Evolutionary conservation across 2,113 vertebrate genomes (phyloP).

Genomic region (Hypocryptadius cinnamomeus): DNA sequence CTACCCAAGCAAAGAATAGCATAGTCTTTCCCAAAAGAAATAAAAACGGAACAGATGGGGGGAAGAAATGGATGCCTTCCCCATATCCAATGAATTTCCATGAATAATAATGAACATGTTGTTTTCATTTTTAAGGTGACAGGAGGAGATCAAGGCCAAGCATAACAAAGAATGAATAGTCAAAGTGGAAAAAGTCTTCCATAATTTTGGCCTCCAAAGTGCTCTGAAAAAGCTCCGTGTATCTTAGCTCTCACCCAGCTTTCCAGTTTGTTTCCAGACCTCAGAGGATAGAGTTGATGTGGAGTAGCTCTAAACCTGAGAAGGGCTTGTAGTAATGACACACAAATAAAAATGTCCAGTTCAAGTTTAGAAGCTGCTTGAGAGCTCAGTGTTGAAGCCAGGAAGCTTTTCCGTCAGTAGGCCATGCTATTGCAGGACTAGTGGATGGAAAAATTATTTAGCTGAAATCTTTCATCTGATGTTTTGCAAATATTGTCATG

Average conservation of each 20-base stretch:
- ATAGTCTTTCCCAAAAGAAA: slow-evolving; percentile 17
- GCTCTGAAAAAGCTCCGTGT: neutral
- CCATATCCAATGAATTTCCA: neutral
- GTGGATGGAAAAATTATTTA: neutral
- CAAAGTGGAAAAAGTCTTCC: slow-evolving; percentile 46
- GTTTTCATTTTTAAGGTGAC: slow-evolving; percentile 57
- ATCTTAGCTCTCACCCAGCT: neutral
- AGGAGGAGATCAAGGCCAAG: slow-evolving; percentile 21
- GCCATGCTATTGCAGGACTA: neutral
- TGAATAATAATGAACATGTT: slow-evolving; percentile 48
- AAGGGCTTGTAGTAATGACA: neutral
- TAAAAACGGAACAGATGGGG: neutral
- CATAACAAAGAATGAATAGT: slow-evolving; percentile 20
- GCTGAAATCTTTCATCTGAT: neutral
- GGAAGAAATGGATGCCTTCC: neutral
- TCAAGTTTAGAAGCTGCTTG: neutral
- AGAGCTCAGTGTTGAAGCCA: neutral
- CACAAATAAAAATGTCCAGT: neutral
- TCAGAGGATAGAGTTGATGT: neutral
- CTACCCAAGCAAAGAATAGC: neutral
- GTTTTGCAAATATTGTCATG: neutral
- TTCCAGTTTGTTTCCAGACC: neutral
- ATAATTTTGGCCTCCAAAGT: neutral
- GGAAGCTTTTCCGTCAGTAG: neutral
- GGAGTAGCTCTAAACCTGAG: neutral